phyloP scores from a whole-genome alignment of 2,888 invertebrate genomes.

The Lydus trimaculatus region DNA sequence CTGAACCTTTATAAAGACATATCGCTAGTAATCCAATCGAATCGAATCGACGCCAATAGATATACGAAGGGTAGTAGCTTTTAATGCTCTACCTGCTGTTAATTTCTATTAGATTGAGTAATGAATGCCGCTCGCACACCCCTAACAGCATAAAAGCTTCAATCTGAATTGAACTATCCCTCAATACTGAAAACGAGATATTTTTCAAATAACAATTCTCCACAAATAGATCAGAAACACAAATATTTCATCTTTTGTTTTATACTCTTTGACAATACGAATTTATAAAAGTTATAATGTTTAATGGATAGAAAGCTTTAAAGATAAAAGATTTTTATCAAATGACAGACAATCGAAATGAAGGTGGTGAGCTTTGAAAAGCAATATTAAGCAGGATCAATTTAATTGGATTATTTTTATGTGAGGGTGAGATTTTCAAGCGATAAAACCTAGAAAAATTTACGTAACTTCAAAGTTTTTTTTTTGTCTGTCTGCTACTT shows the following conservation, averaged over 20 bases:
- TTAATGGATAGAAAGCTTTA: not conserved
- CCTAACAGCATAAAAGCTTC: not conserved
- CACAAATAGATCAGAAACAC: not conserved
- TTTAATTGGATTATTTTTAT: not conserved
- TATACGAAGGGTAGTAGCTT: not conserved
- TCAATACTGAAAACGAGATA: not conserved
- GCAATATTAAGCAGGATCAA: not conserved
- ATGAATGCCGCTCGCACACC: not conserved
- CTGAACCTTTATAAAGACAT: not conserved
- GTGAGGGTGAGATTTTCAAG: not conserved
- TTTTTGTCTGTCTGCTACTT: not conserved
- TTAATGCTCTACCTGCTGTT: constrained; percentile 9
- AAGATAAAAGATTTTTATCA: not conserved
- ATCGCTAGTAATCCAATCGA: not conserved
- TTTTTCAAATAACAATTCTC: not conserved
- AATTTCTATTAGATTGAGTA: constrained; percentile 8
- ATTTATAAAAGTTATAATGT: not conserved
- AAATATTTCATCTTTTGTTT: not conserved
- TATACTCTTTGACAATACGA: not conserved
- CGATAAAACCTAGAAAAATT: too few relatives aligned
- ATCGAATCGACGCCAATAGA: not conserved
- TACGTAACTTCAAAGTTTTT: not conserved
- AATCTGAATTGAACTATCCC: not conserved
- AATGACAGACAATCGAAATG: not conserved
- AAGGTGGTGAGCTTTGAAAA: not conserved